These are phyloP conservation scores for Dolomedes plantarius DNA, from an alignment of 2,888 invertebrate genomes.

Conservation along the genomic window DNA sequence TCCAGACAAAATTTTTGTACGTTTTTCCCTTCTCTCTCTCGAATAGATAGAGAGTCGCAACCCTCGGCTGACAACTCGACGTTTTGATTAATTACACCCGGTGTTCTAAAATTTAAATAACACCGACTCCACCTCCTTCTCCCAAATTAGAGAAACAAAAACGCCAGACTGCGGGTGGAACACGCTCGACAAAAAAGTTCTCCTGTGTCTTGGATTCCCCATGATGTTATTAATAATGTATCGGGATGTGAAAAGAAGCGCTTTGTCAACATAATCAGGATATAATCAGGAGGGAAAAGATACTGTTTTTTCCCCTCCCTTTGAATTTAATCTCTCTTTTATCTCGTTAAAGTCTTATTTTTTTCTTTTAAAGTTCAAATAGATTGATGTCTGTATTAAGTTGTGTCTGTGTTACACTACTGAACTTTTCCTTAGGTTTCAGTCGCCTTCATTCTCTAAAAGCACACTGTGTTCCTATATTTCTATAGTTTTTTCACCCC, in stretches of 20 bases:
- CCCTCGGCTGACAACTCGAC: not conserved
- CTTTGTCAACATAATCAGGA: not conserved
- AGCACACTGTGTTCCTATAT: too few species aligned
- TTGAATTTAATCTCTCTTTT: too few species aligned
- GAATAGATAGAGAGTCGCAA: not conserved
- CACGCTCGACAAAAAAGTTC: not conserved
- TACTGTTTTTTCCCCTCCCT: too few species aligned
- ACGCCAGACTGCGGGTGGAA: not conserved
- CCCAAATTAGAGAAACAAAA: not conserved
- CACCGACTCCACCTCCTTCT: not conserved
- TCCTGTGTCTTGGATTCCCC: too few species aligned
- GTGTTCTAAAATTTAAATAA: conserved; percentile 16
- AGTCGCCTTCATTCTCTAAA: too few species aligned
- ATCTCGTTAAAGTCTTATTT: too few species aligned
- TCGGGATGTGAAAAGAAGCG: not conserved
- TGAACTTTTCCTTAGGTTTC: too few species aligned
- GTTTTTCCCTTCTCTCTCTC: not conserved
- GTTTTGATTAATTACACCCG: conserved; percentile 12
- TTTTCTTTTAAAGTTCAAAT: too few species aligned
- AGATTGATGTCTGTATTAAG: too few species aligned
- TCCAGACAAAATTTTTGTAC: not conserved
- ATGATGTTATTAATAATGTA: not conserved
- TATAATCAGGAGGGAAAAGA: too few species aligned
- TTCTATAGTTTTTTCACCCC: too few species aligned
- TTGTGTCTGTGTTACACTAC: too few species aligned